Percentiles rank a stretch among this genome's conserved stretches.
These are phyloP conservation scores for Alca torda DNA, from an alignment of 2,797 vertebrate genomes.

Conservation along the genomic window DNA sequence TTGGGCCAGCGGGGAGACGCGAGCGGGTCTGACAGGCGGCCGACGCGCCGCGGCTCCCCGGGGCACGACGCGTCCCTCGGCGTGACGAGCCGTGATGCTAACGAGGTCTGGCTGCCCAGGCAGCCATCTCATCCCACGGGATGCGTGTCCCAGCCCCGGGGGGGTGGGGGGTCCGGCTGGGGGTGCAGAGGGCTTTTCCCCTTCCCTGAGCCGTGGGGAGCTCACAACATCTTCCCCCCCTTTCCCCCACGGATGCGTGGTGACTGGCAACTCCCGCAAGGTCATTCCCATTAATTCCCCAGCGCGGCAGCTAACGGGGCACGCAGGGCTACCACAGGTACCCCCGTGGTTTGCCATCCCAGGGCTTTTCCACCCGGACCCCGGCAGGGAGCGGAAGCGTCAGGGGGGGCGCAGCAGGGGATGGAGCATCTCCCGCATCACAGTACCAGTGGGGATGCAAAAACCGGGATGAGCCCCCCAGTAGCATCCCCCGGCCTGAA, in stretches of 20 bases:
- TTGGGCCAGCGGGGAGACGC: not conserved
- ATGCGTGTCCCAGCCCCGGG: not conserved
- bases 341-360: not conserved
- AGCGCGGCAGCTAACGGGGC: not conserved
- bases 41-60: rapidly evolving
- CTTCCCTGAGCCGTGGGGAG: not conserved
- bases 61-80: not conserved
- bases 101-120: not conserved
- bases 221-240: rapidly evolving
- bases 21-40: not conserved
- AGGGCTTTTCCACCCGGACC: not conserved
- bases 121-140: rapidly evolving
- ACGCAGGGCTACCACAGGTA: not conserved
- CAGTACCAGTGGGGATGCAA: rapidly evolving
- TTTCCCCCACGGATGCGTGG: rapidly evolving
- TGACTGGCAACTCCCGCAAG: not conserved
- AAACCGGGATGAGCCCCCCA: not conserved
- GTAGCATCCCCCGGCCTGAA: not conserved
- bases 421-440: not conserved
- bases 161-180: too few relatives aligned
- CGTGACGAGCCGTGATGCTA: not conserved
- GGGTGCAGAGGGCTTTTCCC: not conserved
- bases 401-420: rapidly evolving
- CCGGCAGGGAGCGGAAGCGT: not conserved
- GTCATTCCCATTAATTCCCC: not conserved